These are phyloP conservation scores for Odontomachus brunneus DNA, from an alignment of 1,140 invertebrate species.

Conservation along the genomic window DNA sequence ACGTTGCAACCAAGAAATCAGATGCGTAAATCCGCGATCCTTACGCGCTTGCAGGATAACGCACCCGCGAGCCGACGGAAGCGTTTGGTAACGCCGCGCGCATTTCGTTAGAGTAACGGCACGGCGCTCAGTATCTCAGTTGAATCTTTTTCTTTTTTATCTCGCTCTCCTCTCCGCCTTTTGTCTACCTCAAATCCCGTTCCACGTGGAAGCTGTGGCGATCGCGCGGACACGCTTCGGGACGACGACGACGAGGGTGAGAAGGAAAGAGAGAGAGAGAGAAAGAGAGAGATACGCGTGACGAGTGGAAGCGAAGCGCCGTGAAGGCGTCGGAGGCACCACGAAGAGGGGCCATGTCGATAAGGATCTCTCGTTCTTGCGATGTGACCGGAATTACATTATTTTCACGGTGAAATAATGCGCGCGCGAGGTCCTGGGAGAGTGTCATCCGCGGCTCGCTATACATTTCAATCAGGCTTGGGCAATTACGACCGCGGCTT, in stretches of 20 bases:
- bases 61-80: background rate
- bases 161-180: background rate
- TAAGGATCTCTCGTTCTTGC: conserved; percentile 77
- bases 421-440: conserved; percentile 73
- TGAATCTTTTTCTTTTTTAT: background rate
- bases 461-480: conserved; percentile 77
- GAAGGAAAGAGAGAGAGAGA: no score
- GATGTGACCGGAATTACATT: conserved; percentile 83
- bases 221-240: conserved; percentile 34
- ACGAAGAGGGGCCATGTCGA: conserved; percentile 63
- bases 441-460: conserved; percentile 73
- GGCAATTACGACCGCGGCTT: conserved; percentile 71
- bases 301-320: conserved; percentile 73
- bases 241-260: background rate
- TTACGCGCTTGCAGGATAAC: background rate
- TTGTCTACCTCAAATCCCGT: conserved; percentile 11
- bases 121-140: background rate
- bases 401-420: conserved; percentile 76
- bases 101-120: conserved; percentile 8
- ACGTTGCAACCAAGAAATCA: background rate
- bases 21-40: background rate
- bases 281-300: conserved; percentile 66
- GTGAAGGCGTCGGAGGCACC: conserved; percentile 72
- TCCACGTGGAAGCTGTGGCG: conserved; percentile 33
- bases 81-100: background rate